Evolutionary conservation across 2,113 vertebrate species (phyloP).

Genomic region (human (Homo sapiens)): DNA sequence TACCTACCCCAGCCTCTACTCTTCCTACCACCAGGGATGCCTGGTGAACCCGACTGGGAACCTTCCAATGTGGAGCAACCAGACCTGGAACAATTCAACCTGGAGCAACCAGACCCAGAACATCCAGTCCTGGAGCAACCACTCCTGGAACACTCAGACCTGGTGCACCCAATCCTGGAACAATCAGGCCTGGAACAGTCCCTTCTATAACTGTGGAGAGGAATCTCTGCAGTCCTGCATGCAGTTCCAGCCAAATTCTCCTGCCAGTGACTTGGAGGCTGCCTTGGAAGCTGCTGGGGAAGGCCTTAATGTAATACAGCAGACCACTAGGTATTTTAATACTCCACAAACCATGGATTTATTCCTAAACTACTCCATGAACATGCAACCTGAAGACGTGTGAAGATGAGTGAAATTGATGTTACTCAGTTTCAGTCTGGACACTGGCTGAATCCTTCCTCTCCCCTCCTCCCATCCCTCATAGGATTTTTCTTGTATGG

Average conservation of each 20-base stretch:
- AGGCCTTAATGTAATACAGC: not conserved
- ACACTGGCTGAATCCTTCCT: not conserved
- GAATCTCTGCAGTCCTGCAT: constrained; percentile 36
- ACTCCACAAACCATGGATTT: constrained; percentile 33
- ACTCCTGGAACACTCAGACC: constrained; percentile 35
- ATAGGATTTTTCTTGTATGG: not conserved
- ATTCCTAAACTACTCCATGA: constrained; percentile 28
- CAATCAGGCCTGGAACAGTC: not conserved
- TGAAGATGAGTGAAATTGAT: not conserved
- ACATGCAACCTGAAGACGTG: not conserved
- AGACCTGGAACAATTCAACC: constrained; percentile 34
- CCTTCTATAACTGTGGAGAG: constrained; percentile 29
- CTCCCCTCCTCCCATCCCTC: too few relatives aligned
- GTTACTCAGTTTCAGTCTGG: not conserved
- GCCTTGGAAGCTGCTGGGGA: constrained; percentile 70
- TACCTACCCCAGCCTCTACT: constrained; percentile 58
- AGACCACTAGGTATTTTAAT: not conserved
- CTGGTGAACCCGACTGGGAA: constrained; percentile 45
- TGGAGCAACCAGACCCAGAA: constrained; percentile 25
- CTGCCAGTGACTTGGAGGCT: constrained; percentile 71
- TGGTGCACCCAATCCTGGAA: constrained; percentile 21
- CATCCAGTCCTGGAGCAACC: constrained; percentile 16
- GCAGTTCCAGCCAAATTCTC: constrained; percentile 58
- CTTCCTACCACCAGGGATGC: constrained; percentile 68
- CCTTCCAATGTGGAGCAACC: constrained; percentile 40